These are phyloP conservation scores for Asteroscopus sphinx DNA, from an alignment of 2,888 invertebrate genomes.

Conservation along the genomic window DNA sequence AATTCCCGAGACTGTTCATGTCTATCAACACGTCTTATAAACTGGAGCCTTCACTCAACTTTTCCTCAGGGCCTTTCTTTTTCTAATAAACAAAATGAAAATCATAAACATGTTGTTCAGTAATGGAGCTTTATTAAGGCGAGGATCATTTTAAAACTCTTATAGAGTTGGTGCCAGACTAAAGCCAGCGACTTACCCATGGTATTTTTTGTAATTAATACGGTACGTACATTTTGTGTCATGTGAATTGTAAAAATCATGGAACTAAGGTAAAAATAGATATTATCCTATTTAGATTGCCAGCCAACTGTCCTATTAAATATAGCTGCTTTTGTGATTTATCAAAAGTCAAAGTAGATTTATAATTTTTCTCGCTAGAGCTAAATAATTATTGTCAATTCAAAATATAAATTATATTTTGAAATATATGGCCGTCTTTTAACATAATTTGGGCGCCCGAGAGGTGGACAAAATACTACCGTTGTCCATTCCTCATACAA, in stretches of 20 bases:
- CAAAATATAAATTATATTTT: too few species aligned
- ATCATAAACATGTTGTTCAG: slow-evolving; percentile 39
- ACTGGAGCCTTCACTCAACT: slow-evolving; percentile 4
- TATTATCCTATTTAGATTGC: too few species aligned
- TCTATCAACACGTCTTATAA: slow-evolving; percentile 18
- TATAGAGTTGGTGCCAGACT: slow-evolving; percentile 57
- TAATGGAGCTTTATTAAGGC: slow-evolving; percentile 39
- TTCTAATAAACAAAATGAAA: slow-evolving; percentile 46
- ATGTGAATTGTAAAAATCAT: slow-evolving; percentile 62
- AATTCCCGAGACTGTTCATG: not conserved
- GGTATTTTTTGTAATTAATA: slow-evolving; percentile 72
- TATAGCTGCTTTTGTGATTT: too few species aligned
- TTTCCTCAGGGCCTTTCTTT: slow-evolving; percentile 11
- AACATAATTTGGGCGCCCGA: too few species aligned
- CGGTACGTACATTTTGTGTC: slow-evolving; percentile 70
- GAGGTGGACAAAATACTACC: too few species aligned
- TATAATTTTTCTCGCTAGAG: too few species aligned
- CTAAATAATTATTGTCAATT: too few species aligned
- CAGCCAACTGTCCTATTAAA: too few species aligned
- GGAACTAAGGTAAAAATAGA: too few species aligned
- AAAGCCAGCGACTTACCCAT: slow-evolving; percentile 69
- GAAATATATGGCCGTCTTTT: too few species aligned
- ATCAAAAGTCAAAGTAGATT: too few species aligned
- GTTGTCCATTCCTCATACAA: too few species aligned
- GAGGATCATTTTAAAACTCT: slow-evolving; percentile 52